Evolutionary conservation across 2,888 invertebrate species (phyloP).

Genomic region (Cyclophora albipunctata): DNA sequence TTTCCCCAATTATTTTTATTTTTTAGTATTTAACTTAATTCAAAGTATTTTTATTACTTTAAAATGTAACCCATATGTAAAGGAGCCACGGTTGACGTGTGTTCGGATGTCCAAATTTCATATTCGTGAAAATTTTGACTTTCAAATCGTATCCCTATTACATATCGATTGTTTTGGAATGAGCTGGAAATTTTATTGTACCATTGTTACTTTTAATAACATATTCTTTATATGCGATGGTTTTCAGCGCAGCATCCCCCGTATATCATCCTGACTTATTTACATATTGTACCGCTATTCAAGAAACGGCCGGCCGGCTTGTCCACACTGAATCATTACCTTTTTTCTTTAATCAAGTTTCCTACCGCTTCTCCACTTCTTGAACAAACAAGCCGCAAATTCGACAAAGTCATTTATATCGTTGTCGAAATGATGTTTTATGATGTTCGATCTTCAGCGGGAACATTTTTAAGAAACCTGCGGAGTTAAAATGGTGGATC

Average conservation of each 20-base stretch:
- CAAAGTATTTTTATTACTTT: constrained; percentile 11
- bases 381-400: constrained; percentile 58
- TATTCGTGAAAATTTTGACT: constrained; percentile 20
- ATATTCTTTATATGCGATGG: constrained; percentile 38
- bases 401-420: constrained; percentile 31
- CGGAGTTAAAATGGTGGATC: constrained; percentile 29
- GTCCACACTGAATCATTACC: constrained; percentile 52
- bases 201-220: constrained; percentile 41
- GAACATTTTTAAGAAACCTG: constrained; percentile 13
- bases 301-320: constrained; percentile 43
- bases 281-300: constrained; percentile 67
- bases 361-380: constrained; percentile 44
- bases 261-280: constrained; percentile 50
- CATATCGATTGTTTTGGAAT: constrained; percentile 23
- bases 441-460: constrained; percentile 16
- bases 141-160: constrained; percentile 17
- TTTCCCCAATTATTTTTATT: constrained; percentile 17
- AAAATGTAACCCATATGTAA: constrained; percentile 14
- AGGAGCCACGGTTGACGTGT: constrained; percentile 7
- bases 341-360: constrained; percentile 64
- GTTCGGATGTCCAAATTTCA: constrained; percentile 15
- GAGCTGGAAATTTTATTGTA: constrained; percentile 29
- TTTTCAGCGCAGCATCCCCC: constrained; percentile 36
- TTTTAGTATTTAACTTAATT: constrained; percentile 13
- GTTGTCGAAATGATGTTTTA: constrained; percentile 18